Conservation (phyloP, 2,113 vertebrate genomes). For the Rhea pennata region DNA sequence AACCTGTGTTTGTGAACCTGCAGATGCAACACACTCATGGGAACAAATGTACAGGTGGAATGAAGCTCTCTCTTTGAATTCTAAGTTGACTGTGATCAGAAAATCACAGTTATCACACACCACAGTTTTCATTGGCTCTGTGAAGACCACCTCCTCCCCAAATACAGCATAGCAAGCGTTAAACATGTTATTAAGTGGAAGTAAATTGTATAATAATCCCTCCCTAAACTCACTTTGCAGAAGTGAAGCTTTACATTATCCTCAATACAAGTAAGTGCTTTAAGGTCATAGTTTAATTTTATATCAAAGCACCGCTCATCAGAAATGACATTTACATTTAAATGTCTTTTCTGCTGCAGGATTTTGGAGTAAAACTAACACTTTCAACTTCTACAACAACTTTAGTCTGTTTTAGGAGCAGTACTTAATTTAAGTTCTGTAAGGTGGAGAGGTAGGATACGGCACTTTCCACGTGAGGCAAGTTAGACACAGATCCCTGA, state of each 20-base stretch:
- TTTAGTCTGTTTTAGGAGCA: not conserved
- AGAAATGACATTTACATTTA: not conserved
- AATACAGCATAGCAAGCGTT: not conserved
- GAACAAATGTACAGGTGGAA: conserved; percentile 40
- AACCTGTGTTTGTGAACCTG: not conserved
- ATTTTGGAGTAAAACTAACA: not conserved
- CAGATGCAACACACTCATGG: not conserved
- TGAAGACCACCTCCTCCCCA: not conserved
- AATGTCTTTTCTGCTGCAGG: not conserved
- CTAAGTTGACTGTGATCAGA: not conserved
- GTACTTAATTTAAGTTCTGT: not conserved
- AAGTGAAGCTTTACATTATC: not conserved
- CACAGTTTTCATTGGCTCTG: not conserved
- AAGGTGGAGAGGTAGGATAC: not conserved
- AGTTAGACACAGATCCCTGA: not conserved
- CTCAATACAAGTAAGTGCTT: not conserved
- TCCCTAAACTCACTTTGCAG: not conserved
- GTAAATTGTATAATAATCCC: conserved; percentile 3
- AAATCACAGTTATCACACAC: not conserved
- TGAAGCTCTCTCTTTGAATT: conserved; percentile 5
- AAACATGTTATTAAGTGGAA: not conserved
- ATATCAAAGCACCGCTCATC: not conserved
- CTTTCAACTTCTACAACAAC: not conserved
- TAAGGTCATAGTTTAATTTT: not conserved
- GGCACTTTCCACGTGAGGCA: not conserved